Conservation (phyloP, 2,113 vertebrate species). For the Chauna torquata region DNA sequence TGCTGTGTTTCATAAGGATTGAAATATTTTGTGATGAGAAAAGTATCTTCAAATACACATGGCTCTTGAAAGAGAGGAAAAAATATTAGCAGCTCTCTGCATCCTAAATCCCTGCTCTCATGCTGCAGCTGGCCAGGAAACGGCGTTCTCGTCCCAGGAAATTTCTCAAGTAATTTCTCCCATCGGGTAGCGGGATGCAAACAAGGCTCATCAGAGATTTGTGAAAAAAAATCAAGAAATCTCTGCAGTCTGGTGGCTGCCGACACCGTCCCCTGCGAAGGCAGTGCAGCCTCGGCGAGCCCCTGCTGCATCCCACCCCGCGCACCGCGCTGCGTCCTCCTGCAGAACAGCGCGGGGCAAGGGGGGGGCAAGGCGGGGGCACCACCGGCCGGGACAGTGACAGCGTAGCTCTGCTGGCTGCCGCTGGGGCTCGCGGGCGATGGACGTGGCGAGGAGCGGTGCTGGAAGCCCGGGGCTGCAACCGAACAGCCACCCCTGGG, state of each 20-base stretch:
- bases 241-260: background rate
- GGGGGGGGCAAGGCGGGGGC: no score
- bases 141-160: background rate
- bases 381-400: no score
- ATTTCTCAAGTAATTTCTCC: background rate
- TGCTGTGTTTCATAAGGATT: background rate
- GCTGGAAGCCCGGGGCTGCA: background rate
- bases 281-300: background rate
- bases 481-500: no score
- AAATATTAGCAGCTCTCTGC: background rate
- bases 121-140: background rate
- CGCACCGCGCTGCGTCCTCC: background rate
- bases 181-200: background rate
- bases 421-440: no score
- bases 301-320: fast-evolving
- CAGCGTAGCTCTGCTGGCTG: no score
- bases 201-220: fast-evolving
- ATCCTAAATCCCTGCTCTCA: background rate
- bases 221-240: fast-evolving
- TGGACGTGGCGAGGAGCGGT: no score
- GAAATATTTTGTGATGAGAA: background rate
- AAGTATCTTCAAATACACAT: fast-evolving
- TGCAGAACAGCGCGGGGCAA: fast-evolving
- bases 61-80: background rate
- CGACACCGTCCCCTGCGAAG: background rate